Evolutionary conservation across 2,113 vertebrate genomes (phyloP), one percentile per base, ranked within the genome.

Genomic region (Tragulus kanchil): DNA sequence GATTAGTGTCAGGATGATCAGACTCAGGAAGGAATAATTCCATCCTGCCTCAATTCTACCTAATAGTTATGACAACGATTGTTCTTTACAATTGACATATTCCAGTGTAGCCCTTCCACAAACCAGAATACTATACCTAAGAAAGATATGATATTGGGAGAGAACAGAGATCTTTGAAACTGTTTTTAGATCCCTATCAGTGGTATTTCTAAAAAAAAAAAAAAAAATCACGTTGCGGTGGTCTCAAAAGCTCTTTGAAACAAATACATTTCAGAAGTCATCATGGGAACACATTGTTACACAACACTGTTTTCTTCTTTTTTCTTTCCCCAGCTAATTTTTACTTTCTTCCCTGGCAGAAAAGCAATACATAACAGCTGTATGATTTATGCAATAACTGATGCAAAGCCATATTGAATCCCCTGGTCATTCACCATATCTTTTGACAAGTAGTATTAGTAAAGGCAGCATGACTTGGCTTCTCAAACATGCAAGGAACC

Each of bases 361-460:
- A 97, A 97, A 78, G 28, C 81, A 95, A 61, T 75, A 81, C 81
- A 25, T 28, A 94, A 79, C 65, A 96, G 56, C 88, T 93, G 50
- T 78, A 62, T 83, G 61, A 94, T 94, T 94, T 90, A 89, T 77
- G 16, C 25, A 89, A 71, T 69, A 69, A 59, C 45, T 86, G 82
- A 91, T 85, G 26, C 64, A 96, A 93, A 96, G 83, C 79, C 93
- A 81, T 69, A 89, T 17, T 48, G 58, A 85, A 86, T 82, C 36
- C 17, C 62, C 19, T 88, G 52, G 13, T 84, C 65, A 65, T 77
- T 93, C 14, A 26, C 62, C 28, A 8, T 61, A 56, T 85, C 16
- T 8, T 94, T 77, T 78, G 36, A 48, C 50, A 85, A 84, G 36
- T 89, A 83, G 12, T 75, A 95, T 73, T 54, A 94, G 62, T 81